Evolutionary conservation across 2,888 invertebrate genomes (phyloP).

Genomic region (Leptarthrus brevirostris): DNA sequence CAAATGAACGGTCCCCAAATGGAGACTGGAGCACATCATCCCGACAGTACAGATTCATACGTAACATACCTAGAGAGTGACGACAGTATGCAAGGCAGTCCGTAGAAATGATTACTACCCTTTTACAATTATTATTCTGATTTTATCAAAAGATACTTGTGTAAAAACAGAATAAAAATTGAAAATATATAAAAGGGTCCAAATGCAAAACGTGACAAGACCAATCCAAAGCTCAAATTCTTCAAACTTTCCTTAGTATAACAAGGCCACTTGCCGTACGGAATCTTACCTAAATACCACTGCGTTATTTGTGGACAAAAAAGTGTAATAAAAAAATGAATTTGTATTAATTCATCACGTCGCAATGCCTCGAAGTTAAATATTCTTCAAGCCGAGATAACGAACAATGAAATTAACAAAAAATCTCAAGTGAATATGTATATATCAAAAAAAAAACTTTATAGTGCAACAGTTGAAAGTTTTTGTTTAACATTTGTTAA

Average conservation of each 20-base stretch:
- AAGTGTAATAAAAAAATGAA: constrained; percentile 3
- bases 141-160: constrained; percentile 17
- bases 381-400: neutral
- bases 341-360: too few species aligned
- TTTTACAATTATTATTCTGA: constrained; percentile 31
- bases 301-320: neutral
- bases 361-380: too few species aligned
- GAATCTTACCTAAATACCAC: neutral
- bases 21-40: constrained; percentile 75
- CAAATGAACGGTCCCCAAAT: constrained; percentile 72
- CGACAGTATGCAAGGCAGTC: constrained; percentile 80
- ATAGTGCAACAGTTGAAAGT: neutral
- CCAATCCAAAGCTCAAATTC: constrained; percentile 28
- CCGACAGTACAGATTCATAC: constrained; percentile 86
- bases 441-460: neutral
- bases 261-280: neutral
- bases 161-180: constrained; percentile 31
- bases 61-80: constrained; percentile 94
- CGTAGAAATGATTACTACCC: constrained; percentile 67
- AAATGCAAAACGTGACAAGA: neutral
- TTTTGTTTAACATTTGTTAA: constrained; percentile 18
- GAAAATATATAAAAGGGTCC: constrained; percentile 17
- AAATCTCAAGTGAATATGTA: constrained; percentile 20
- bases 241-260: neutral
- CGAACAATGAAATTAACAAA: neutral